Base-by-base conservation (phyloP, 1,140 invertebrate species). In the Doryteuthis pealeii region DNA sequence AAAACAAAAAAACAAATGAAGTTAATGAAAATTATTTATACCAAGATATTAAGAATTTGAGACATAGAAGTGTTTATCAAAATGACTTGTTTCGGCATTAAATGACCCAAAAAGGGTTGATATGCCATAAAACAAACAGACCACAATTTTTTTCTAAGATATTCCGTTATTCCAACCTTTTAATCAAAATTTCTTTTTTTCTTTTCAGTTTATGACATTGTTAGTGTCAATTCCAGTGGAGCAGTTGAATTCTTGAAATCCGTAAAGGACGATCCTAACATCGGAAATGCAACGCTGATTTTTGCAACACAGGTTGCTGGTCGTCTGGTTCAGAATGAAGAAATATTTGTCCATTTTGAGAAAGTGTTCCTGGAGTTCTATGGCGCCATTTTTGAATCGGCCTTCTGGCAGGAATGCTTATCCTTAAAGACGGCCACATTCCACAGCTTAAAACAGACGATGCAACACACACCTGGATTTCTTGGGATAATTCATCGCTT, bases 281-380 rank as follows among this genome's bases (percentile, higher is more conserved):
- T 28, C 6, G 26, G 54, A 22, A 62, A 62, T 62, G 54, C 54
- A 8, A 14, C 54, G 2, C 54, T 15, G 22, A 22, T 62, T 22
- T 62, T 62, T 62, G 54, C 12, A 22, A 62, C 54, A 22, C 54
- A 62, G 26, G 26, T 62, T n/a, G 54, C 54, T 0, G 54, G 54
- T 6, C 18, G 54, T 62, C 18, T 62, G 18, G 54, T 18, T 62
- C 10, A 15, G 54, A 62, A 62, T 22, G 54, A 62, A 62, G 54
- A n/a, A n/a, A 62, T 62, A 62, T 62, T 62, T 28, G 18, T n/a
- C 26, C 54, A 62, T 28, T 62, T n/a, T 62, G 54, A 62, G 54
- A 62, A 62, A 15, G 0, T 62, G 54, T 62, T 62, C 26, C 18
- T 6, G 6, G 54, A 22, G 0, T 62, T 62, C 54, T 62, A 62